A percentile compares a stretch with the other conserved stretches of the same genome.
These are phyloP conservation scores for Bilobella aurantiaca DNA, from an alignment of 1,140 invertebrate genomes.

Conservation along the genomic window DNA sequence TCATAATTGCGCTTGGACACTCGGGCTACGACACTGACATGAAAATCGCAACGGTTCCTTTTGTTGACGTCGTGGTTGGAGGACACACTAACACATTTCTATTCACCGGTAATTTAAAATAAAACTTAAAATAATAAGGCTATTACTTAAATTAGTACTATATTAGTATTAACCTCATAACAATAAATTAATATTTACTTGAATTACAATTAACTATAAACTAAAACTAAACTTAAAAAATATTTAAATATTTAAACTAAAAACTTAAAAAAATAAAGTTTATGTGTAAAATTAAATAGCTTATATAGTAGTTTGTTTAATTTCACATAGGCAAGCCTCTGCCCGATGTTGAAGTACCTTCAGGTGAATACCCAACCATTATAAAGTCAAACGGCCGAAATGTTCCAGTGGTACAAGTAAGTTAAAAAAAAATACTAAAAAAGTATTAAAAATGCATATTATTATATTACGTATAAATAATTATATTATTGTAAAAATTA, in stretches of 20 bases:
- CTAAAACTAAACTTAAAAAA: no score
- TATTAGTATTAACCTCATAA: neutral
- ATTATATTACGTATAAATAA: neutral
- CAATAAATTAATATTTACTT: conserved; percentile 8
- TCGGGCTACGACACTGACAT: conserved; percentile 68
- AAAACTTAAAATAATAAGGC: neutral
- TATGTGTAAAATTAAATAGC: no score
- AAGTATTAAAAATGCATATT: neutral
- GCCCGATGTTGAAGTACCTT: no score
- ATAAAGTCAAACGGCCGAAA: no score
- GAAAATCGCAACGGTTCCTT: conserved; percentile 65
- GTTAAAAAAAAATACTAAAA: neutral
- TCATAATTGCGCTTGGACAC: conserved; percentile 60
- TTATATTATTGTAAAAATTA: neutral
- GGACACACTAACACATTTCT: conserved; percentile 81
- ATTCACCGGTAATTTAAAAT: conserved; percentile 51
- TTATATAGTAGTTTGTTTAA: no score
- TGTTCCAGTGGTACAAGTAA: no score
- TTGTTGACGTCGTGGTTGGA: conserved; percentile 77
- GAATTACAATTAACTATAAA: no score
- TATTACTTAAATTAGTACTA: neutral
- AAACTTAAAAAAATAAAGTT: no score
- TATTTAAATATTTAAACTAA: no score
- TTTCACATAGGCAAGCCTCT: no score
- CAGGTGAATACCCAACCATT: no score